Conservation (phyloP, 1,140 invertebrate species). For the Leptinotarsa texana region DNA sequence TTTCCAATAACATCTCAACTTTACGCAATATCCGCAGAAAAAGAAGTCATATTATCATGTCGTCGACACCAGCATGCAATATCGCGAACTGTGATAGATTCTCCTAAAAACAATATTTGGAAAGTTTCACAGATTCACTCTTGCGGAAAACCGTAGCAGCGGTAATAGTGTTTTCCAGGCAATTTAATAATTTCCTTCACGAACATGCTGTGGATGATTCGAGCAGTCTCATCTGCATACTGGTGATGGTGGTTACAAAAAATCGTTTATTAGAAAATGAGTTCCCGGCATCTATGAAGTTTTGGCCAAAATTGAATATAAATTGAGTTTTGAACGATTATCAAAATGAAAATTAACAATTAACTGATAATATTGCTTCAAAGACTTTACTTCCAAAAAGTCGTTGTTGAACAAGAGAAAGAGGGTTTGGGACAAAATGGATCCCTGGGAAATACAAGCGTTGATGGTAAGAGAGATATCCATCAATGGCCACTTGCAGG, state of each 20-base stretch:
- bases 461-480: too few species aligned
- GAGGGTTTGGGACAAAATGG: too few species aligned
- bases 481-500: too few species aligned
- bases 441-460: too few species aligned
- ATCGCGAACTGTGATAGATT: neutral
- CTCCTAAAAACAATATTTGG: conserved; percentile 1
- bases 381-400: too few species aligned
- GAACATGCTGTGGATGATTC: neutral
- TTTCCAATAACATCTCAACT: conserved; percentile 3
- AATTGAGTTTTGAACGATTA: too few species aligned
- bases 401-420: too few species aligned
- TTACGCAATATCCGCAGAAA: neutral
- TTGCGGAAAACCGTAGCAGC: neutral
- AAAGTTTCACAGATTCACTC: neutral
- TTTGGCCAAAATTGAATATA: too few species aligned
- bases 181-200: neutral
- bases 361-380: too few species aligned
- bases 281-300: too few species aligned
- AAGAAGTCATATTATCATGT: conserved; percentile 3
- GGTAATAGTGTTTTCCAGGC: neutral
- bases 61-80: neutral
- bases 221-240: neutral
- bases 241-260: neutral
- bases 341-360: too few species aligned
- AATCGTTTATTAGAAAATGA: too few species aligned